Percentiles rank a stretch among this genome's conserved stretches.
Conservation (phyloP, 2,113 vertebrate species). For the Lonchura striata region DNA sequence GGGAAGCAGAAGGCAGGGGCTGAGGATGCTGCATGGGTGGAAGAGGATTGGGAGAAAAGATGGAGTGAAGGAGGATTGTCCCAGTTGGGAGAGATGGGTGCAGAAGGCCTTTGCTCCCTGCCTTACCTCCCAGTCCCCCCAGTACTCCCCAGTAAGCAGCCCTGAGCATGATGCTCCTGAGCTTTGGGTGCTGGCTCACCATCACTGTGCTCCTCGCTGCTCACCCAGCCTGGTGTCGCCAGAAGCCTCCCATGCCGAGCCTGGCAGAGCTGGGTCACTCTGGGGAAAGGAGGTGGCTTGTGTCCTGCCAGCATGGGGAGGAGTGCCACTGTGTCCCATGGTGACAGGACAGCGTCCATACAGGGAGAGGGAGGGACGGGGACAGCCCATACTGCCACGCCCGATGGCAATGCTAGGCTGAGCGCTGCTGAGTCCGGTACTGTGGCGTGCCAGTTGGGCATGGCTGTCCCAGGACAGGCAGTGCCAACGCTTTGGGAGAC, state of each 20-base stretch:
- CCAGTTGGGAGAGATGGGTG: neutral
- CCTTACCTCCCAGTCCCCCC: neutral
- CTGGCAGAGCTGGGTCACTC: rapidly evolving
- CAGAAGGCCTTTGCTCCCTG: neutral
- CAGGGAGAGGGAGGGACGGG: neutral
- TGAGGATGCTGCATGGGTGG: neutral
- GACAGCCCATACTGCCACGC: neutral
- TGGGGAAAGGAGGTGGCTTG: neutral
- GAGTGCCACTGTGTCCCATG: neutral
- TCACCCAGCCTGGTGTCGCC: neutral
- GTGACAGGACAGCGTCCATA: neutral
- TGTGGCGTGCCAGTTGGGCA: rapidly evolving
- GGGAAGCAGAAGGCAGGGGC: neutral
- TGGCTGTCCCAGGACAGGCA: rapidly evolving
- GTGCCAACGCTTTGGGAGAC: neutral
- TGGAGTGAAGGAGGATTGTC: neutral
- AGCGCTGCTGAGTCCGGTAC: neutral
- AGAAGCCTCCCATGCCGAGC: rapidly evolving
- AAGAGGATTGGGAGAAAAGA: neutral
- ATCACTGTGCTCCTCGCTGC: rapidly evolving
- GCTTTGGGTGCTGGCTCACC: neutral
- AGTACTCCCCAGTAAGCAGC: rapidly evolving
- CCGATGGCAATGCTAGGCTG: neutral
- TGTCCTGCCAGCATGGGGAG: neutral
- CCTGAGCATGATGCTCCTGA: rapidly evolving